A percentile compares a stretch with the other conserved stretches of the same genome.
phyloP scores from a whole-genome alignment of 2,113 vertebrate species.

The Hippotragus niger region DNA sequence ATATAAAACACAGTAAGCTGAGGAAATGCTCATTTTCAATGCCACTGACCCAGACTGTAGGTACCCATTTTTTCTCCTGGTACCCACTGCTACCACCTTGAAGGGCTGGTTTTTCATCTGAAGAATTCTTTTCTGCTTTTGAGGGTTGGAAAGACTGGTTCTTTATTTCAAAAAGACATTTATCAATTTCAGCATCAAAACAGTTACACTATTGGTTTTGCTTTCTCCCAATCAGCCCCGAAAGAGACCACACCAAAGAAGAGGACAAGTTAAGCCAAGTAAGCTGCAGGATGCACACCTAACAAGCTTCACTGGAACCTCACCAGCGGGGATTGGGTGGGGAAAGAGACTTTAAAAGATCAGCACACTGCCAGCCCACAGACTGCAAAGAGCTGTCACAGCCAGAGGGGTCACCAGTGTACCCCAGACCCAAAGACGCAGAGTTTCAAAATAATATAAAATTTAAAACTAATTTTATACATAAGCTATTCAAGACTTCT shows the following conservation, averaged over 20 bases:
- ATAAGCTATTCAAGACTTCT: constrained; percentile 67
- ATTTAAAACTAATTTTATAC: constrained; percentile 52
- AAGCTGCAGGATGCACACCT: constrained; percentile 47
- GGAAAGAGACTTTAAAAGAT: neutral
- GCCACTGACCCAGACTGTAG: neutral
- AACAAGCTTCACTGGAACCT: constrained; percentile 1
- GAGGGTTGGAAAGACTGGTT: constrained; percentile 68
- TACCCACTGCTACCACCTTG: neutral
- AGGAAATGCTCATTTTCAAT: neutral
- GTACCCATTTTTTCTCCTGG: neutral
- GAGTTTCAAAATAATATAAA: constrained; percentile 19
- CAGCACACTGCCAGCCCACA: constrained; percentile 30
- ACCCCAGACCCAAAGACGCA: neutral
- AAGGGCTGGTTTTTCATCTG: neutral
- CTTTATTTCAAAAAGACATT: constrained; percentile 83
- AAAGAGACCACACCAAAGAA: constrained; percentile 60
- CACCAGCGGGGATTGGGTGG: neutral
- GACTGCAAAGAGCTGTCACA: neutral
- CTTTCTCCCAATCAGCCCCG: constrained; percentile 59
- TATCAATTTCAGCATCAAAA: constrained; percentile 84
- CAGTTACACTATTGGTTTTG: constrained; percentile 65
- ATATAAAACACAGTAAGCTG: neutral
- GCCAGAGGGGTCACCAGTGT: neutral
- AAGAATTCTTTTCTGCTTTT: neutral
- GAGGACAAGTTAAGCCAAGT: constrained; percentile 63